These are phyloP conservation scores for Macropodus opercularis DNA, from an alignment of 2,797 vertebrate species.

Conservation along the genomic window DNA sequence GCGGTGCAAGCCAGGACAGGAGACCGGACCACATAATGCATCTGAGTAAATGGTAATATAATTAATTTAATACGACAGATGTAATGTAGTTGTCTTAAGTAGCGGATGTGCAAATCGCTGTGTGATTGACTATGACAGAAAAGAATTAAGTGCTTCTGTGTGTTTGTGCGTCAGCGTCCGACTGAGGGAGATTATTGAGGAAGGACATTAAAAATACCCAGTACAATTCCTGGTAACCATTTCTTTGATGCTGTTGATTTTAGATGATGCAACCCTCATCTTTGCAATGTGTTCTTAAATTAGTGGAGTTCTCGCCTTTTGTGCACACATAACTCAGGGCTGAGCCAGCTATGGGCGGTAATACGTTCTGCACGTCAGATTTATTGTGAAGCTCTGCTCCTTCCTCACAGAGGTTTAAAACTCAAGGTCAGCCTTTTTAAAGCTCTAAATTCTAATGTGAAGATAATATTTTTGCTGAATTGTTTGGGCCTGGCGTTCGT, in stretches of 20 bases:
- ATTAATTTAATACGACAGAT: conserved; percentile 58
- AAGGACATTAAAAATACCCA: conserved; percentile 31
- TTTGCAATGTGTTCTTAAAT: neutral
- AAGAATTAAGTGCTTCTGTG: conserved; percentile 15
- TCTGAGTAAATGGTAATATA: conserved; percentile 54
- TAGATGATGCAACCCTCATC: neutral
- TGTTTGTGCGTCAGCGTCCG: neutral
- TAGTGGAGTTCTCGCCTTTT: neutral
- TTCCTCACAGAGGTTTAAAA: neutral
- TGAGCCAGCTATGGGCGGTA: neutral
- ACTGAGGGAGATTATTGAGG: conserved; percentile 21
- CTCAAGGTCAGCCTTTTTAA: neutral
- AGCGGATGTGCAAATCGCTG: conserved; percentile 39
- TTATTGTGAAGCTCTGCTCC: conserved; percentile 1
- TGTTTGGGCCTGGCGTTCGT: neutral
- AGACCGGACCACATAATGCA: conserved; percentile 34
- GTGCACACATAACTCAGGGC: neutral
- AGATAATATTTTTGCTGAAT: neutral
- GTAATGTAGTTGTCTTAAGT: conserved; percentile 59
- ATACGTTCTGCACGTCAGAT: conserved; percentile 1
- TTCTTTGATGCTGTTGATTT: conserved; percentile 1
- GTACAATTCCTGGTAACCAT: conserved; percentile 22
- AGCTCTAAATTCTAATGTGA: neutral
- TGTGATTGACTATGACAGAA: conserved; percentile 52
- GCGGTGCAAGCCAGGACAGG: conserved; percentile 52